Percentiles rank a stretch among this genome's conserved stretches.
phyloP scores from a whole-genome alignment of 1,140 invertebrate genomes.

The Zophobas atratus region DNA sequence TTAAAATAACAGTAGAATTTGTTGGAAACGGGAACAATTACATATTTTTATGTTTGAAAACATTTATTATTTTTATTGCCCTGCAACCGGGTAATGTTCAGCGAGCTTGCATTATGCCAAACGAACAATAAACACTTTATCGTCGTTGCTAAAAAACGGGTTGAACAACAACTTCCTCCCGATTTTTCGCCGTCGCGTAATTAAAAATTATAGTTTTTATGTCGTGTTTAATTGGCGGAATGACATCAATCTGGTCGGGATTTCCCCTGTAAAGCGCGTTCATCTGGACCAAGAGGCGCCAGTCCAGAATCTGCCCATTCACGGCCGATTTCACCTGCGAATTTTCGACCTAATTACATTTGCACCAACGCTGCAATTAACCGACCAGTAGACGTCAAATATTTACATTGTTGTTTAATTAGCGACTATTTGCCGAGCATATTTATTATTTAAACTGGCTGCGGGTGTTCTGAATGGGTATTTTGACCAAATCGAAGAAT shows the following conservation, averaged over 20 bases:
- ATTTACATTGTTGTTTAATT: conserved; percentile 43
- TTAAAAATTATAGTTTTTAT: conserved; percentile 15
- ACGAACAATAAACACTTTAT: no score
- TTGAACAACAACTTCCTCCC: neutral
- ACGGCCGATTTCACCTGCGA: conserved; percentile 30
- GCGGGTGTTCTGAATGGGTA: conserved; percentile 8
- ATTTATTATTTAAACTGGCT: conserved; percentile 36
- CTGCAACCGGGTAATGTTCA: no score
- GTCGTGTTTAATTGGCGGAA: conserved; percentile 16
- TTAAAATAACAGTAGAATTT: no score
- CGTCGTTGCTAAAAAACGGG: neutral
- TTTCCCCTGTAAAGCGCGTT: conserved; percentile 3
- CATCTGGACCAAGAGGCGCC: conserved; percentile 22
- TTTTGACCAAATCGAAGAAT: conserved; percentile 33
- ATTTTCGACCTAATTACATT: conserved; percentile 47
- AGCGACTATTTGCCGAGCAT: conserved; percentile 21
- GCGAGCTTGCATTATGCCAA: no score
- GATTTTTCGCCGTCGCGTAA: neutral
- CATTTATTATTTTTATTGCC: no score
- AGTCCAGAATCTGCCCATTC: conserved; percentile 27
- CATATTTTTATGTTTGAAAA: no score
- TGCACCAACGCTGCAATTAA: conserved; percentile 46
- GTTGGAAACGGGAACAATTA: no score
- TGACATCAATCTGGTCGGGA: conserved; percentile 12
- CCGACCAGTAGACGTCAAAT: conserved; percentile 41